Evolutionary conservation across 2,888 invertebrate genomes (phyloP), one percentile per base, ranked within the genome.

Genomic region (Nemoura dubitans): DNA sequence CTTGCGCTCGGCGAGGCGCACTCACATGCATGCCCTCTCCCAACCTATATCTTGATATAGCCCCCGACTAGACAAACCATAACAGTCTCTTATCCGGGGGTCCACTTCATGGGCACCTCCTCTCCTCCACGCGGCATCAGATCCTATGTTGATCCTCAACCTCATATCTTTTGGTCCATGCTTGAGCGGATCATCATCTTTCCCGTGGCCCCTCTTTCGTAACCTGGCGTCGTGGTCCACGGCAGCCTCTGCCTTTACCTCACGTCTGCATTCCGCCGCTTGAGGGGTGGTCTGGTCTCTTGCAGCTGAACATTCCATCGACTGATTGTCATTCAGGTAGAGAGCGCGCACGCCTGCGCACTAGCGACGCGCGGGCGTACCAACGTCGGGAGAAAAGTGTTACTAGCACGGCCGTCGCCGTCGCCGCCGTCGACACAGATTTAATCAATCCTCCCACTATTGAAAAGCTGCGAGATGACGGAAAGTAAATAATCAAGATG

Each of bases 251-350:
- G 14, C 43, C 83, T 43, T n/a, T 43, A 16, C 29, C 29, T 59
- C 59, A 87, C 88, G 85, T 87, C 87, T 77, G 80, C 87, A 89
- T 89, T 89, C 89, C 89, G 89, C 83, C 43, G 86, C 85, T 77
- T 80, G 87, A 76, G 86, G 87, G 86, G 81, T 85, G 86, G 85
- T 29, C 76, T 36, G 36, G 36, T 6, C n/a, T 29, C 85, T 86
- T 88, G 88, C 87, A 87, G 59, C 26, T 25, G 25, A 78, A 76
- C 85, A 81, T 30, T 87, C 88, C 87, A 21, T 85, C 59, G 83
- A 87, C 83, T 85, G 87, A 43, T 59, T 59, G 86, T 87, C 86
- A 86, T 85, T 78, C 86, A 86, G 84, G 87, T 86, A 84, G 80
- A 77, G 84, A 59, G 59, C 59, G 59, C 59, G 14, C 59, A 28